phyloP scores from a whole-genome alignment of 1,140 invertebrate species.

The Caenorhabditis tropicalis region DNA sequence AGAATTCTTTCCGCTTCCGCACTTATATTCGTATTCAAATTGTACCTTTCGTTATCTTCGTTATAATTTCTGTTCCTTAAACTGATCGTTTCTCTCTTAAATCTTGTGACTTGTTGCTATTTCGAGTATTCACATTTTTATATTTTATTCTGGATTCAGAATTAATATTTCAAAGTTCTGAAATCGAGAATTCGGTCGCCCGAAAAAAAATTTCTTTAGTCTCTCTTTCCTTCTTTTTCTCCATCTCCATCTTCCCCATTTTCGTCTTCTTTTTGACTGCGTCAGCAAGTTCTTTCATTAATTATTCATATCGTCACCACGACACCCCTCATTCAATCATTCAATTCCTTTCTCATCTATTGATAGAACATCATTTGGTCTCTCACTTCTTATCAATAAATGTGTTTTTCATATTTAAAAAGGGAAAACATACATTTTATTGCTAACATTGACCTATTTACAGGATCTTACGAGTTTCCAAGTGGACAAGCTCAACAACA shows the following conservation, averaged over 20 bases:
- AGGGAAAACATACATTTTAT: background rate
- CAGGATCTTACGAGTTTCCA: conserved; percentile 36
- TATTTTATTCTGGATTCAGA: background rate
- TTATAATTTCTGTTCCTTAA: background rate
- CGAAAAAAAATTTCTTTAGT: background rate
- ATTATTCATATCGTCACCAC: conserved; percentile 21
- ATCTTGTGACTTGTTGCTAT: background rate
- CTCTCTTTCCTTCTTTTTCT: background rate
- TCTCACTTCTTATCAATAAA: conserved; percentile 6
- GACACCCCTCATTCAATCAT: background rate
- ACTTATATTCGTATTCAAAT: background rate
- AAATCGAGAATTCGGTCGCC: background rate
- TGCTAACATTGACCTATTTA: conserved; percentile 15
- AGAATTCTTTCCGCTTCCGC: conserved; percentile 20
- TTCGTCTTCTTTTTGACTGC: background rate
- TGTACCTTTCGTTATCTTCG: background rate
- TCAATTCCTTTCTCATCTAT: conserved; percentile 7
- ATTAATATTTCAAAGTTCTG: background rate
- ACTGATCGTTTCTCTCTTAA: background rate
- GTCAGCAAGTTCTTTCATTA: conserved; percentile 14
- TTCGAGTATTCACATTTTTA: background rate
- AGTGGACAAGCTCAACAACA: conserved; percentile 40
- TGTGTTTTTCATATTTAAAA: background rate
- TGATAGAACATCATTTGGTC: background rate
- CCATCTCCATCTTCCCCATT: background rate